Evolutionary conservation across 2,797 vertebrate species (phyloP), one percentile per base, ranked within the genome.

Genomic region (Manis javanica): DNA sequence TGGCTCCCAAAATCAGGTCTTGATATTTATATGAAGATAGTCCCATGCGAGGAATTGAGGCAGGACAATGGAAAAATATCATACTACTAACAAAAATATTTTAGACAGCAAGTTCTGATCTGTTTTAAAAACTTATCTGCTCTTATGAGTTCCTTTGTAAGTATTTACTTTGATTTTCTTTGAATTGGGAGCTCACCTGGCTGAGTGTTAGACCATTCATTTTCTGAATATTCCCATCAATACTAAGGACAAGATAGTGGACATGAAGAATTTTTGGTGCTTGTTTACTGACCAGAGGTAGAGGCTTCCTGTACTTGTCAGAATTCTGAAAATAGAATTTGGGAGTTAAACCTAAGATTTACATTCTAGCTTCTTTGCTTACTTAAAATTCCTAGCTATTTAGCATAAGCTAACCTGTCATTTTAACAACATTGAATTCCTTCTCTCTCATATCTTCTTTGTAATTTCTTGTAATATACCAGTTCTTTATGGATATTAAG

Each of bases 401-500:
- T 78, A 81, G 51, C 24, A 82, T 46, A 95, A 89, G 55, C 42
- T 74, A 46, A 15, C 29, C 49, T 87, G 34, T 96, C 37, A 55
- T 93, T 95, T 88, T 82, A 94, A 85, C n/a, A 88, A 55, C 2
- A 63, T 71, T 61, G 81, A 53, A 26, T 93, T 85, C 21, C 57
- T 85, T 95, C 21, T 89, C 13, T 74, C 21, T 83, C 31, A 57
- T 23, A 37, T 90, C 31, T 72, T 87, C 23, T 83, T 61, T 95
- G 66, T 90, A 63, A 53, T 87, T 95, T 90, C 92, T 95, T 29
- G 39, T 88, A 53, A 72, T 72, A 57, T 46, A 37, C n/a, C 87
- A 68, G 26, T 95, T 96, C 39, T 69, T 96, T 46, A 81, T 91
- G 71, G 93, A 96, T 91, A 96, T 95, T 78, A 87, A 92, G 68